phyloP scores from a whole-genome alignment of 2,797 vertebrate genomes.

The Alca torda region DNA sequence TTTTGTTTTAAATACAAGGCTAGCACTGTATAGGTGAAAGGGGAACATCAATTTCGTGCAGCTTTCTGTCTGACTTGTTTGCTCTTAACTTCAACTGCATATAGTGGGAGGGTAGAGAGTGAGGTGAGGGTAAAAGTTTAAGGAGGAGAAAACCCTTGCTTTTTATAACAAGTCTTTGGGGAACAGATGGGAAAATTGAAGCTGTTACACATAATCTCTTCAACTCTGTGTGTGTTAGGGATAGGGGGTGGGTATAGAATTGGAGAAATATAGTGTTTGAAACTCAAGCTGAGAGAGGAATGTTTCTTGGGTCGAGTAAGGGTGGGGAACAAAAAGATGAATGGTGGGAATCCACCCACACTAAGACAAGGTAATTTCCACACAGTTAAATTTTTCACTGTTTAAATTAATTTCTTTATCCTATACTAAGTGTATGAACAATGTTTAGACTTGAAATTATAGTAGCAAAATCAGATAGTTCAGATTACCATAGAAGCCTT shows the following conservation, averaged over 20 bases:
- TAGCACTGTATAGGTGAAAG: not conserved
- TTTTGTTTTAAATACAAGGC: not conserved
- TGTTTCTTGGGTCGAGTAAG: not conserved
- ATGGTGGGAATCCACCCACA: not conserved
- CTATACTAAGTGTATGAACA: not conserved
- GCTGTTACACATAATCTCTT: slow-evolving; percentile 59
- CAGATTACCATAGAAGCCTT: not conserved
- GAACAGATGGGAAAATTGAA: slow-evolving; percentile 32
- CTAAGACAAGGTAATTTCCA: not conserved
- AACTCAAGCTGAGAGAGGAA: not conserved
- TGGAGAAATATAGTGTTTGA: not conserved
- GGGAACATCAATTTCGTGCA: not conserved
- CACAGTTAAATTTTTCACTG: not conserved
- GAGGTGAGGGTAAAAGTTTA: not conserved
- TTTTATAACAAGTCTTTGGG: not conserved
- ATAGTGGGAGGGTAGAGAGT: not conserved
- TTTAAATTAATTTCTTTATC: not conserved
- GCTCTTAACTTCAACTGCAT: not conserved
- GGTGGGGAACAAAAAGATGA: not conserved
- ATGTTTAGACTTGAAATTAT: not conserved
- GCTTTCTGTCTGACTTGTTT: not conserved
- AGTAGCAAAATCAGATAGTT: not conserved
- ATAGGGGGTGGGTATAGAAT: not conserved
- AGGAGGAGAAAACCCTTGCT: not conserved
- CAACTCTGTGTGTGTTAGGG: slow-evolving; percentile 19